A percentile compares a stretch with the other conserved stretches of the same genome.
Evolutionary conservation across 2,113 vertebrate genomes (phyloP).

Genomic region (Beaufortia kweichowensis): DNA sequence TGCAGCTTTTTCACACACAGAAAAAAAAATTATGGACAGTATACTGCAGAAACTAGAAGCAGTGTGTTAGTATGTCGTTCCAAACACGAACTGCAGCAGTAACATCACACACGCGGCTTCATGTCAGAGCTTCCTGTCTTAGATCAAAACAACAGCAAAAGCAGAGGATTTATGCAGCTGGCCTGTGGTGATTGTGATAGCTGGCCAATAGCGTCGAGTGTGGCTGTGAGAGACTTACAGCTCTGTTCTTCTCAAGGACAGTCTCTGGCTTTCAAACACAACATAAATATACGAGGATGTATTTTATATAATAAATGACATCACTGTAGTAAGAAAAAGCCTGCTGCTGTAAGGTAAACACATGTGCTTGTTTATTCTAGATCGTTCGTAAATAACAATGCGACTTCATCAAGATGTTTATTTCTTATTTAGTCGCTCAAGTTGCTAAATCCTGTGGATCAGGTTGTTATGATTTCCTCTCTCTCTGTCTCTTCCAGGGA

Average conservation of each 20-base stretch:
- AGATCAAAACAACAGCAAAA: conserved; percentile 11
- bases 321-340: neutral
- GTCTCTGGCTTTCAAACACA: neutral
- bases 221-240: conserved; percentile 7
- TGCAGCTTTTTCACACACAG: neutral
- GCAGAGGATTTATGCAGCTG: conserved; percentile 23
- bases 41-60: neutral
- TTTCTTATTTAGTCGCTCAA: neutral
- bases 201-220: conserved; percentile 1
- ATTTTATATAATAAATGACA: neutral
- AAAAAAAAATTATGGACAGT: neutral
- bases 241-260: conserved; percentile 23
- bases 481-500: neutral
- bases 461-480: conserved; percentile 26
- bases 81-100: neutral
- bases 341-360: neutral
- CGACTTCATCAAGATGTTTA: neutral
- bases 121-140: neutral
- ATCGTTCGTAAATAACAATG: neutral
- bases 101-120: neutral
- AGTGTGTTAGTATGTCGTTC: neutral
- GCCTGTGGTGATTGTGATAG: conserved; percentile 12
- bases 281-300: neutral
- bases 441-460: neutral
- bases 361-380: neutral